Evolutionary conservation across 2,888 invertebrate genomes (phyloP), one percentile per base, ranked within the genome.

Genomic region (Camponotus fellah): DNA sequence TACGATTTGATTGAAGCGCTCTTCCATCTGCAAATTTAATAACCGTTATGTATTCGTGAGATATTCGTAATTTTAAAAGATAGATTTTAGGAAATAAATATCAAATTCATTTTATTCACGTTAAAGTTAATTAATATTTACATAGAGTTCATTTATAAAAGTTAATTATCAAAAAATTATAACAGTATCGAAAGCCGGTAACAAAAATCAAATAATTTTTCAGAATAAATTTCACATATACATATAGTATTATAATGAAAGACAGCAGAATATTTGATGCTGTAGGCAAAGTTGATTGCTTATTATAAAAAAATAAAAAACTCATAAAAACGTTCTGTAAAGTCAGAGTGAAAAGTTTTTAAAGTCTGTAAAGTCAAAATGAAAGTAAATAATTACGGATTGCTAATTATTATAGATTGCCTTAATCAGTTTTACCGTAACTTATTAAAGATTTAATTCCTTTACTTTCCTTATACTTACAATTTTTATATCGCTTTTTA

Each of bases 341-440:
- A 80, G 83, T 80, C 65, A 58, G 12, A 58, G 60, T n/a, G 71
- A 32, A 66, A 86, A 86, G 62, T 77, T 82, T 26, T 77, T 56
- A 68, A 74, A 26, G 26, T 69, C 10, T 37, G 34, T 58, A 21
- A 58, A 80, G 83, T 80, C 65, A 58, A 10, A 58, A 53, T n/a
- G 71, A 83, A 86, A 82, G 46, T 58, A 40, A 82, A 68, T 64
- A 58, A 68, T 77, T 68, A 46, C 14, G 26, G 56, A 46, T 26
- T 26, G 26, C 21, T 21, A 32, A 34, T 37, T 64, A 43, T 65
- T 40, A 34, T 6, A n/a, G 62, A 12, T 14, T 21, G n/a, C n/a
- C 53, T 21, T 21, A 37, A 71, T 46, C 53, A 56, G 37, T 37
- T 34, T 14, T 56, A 37, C 21, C 34, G 34, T 8, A 53, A n/a